These are phyloP conservation scores for Ophion costatus DNA, from an alignment of 2,888 invertebrate species.

Conservation along the genomic window DNA sequence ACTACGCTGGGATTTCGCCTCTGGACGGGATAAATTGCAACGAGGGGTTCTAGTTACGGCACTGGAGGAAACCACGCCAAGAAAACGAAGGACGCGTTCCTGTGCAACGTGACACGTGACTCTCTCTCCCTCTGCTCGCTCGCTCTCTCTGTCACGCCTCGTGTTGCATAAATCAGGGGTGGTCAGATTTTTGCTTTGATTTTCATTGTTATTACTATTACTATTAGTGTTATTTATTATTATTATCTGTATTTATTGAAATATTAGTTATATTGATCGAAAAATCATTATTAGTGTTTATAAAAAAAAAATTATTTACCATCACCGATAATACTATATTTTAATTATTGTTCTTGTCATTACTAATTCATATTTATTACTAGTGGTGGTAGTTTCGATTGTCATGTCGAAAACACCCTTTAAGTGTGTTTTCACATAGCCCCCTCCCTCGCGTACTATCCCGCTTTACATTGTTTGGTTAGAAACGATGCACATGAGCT, in stretches of 20 bases:
- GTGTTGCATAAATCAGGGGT: slow-evolving; percentile 23
- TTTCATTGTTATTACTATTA: too few species aligned
- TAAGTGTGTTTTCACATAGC: too few species aligned
- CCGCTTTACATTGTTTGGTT: neutral
- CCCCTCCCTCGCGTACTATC: neutral
- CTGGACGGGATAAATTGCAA: neutral
- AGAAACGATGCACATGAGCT: neutral
- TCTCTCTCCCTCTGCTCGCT: neutral
- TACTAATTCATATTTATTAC: too few species aligned
- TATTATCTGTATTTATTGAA: neutral
- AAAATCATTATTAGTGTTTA: too few species aligned
- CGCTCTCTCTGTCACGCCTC: neutral
- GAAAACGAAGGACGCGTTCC: neutral
- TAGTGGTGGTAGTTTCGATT: too few species aligned
- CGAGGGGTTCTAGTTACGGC: slow-evolving; percentile 28
- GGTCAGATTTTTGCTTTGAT: neutral
- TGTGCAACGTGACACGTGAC: slow-evolving; percentile 10
- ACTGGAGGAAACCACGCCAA: slow-evolving; percentile 18
- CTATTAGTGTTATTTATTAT: neutral
- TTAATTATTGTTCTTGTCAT: too few species aligned
- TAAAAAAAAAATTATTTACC: too few species aligned
- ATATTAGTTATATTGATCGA: too few species aligned
- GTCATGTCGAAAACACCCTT: neutral
- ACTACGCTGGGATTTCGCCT: neutral
- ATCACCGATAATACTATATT: too few species aligned